Evolutionary conservation across 2,113 vertebrate species (phyloP).

Genomic region (Fulica atra): DNA sequence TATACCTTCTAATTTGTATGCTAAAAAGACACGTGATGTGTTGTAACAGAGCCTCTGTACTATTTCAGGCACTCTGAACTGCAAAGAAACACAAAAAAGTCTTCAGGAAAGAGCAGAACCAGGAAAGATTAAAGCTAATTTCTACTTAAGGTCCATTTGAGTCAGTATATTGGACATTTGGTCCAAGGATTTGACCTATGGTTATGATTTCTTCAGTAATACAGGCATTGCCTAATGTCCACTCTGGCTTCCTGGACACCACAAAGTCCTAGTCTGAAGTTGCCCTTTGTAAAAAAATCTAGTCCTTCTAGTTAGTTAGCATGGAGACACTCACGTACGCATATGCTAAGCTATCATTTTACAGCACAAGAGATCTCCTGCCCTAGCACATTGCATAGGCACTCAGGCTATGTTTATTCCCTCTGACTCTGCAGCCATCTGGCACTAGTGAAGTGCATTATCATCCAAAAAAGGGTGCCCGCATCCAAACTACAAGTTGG

Average conservation of each 20-base stretch:
- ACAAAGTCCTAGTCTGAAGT: background rate
- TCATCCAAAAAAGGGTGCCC: slow-evolving; percentile 60
- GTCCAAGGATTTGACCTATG: background rate
- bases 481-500: slow-evolving; percentile 19
- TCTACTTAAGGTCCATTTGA: background rate
- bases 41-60: background rate
- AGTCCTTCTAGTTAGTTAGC: background rate
- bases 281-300: background rate
- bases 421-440: slow-evolving; percentile 16
- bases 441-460: slow-evolving; percentile 43
- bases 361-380: background rate
- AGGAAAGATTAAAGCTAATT: background rate
- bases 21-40: background rate
- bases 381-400: background rate
- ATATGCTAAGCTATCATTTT: background rate
- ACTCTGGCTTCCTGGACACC: background rate
- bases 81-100: background rate
- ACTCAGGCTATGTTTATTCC: slow-evolving; percentile 13
- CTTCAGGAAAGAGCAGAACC: background rate
- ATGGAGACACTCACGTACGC: background rate
- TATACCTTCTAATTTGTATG: slow-evolving; percentile 8
- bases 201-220: background rate
- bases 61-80: background rate
- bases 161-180: background rate
- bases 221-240: background rate